Base-by-base conservation (phyloP, 2,888 invertebrate species). In the Agriopis marginaria region DNA sequence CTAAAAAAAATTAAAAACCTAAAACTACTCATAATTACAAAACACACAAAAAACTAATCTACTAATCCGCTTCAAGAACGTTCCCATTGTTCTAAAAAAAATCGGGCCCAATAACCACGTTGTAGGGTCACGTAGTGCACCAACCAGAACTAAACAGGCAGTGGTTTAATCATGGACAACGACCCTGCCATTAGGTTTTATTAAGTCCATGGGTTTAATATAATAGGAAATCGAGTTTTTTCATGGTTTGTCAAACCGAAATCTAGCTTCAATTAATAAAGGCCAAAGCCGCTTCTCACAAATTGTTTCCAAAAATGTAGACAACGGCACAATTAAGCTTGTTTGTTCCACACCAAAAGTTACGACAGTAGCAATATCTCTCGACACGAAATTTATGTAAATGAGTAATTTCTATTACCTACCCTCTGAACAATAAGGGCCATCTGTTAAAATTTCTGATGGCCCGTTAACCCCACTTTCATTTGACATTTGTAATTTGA, bases 401-500 rank as follows among this genome's bases (percentile, higher is more conserved):
- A 72, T 72, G 58, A 66, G 53, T 68, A 66, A 77, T 75, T 77
- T 71, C 63, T 67, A 61, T 71, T 71, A 73, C 50, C 56, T 65
- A 56, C 71, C 62, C 64, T 74, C 70, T 63, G 69, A 74, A 72
- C 71, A 75, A 70, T 75, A 71, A 73, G 66, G 49, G 66, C 68
- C 68, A 71, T 66, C 66, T 71, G 74, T 73, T 74, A 68, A 76
- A 73, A 76, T 76, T 75, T 75, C 66, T 72, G 68, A 75, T 72
- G 71, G 70, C 63, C 63, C 69, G 75, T 77, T 79, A 77, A 75
- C 72, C 72, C 70, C 75, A 75, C 63, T 73, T 73, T 74, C 71
- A 75, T 73, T 70, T 71, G 67, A 70, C 62, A 70, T 65, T 55
- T 62, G 66, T 68, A 69, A 71, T 72, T 74, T 71, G 55, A 67